phyloP scores from a whole-genome alignment of 2,113 vertebrate species.

The Hippocampus barbouri region DNA sequence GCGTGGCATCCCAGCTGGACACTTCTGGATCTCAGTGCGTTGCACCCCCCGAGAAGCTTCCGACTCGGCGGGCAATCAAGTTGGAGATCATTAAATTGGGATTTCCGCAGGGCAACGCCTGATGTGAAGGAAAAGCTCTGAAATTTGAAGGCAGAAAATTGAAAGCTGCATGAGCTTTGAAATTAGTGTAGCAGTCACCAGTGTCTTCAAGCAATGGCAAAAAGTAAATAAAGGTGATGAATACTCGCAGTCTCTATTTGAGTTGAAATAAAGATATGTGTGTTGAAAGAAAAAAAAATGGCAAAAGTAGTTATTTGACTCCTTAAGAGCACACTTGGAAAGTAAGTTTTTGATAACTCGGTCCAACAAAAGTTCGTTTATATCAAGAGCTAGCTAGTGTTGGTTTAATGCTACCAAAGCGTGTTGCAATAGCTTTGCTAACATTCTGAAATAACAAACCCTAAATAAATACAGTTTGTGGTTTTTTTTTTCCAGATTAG shows the following conservation, averaged over 20 bases:
- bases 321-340: neutral
- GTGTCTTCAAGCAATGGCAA: neutral
- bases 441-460: neutral
- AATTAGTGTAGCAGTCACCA: neutral
- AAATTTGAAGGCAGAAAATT: neutral
- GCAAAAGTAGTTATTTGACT: neutral
- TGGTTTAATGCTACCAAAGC: no score
- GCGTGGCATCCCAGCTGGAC: constrained; percentile 15
- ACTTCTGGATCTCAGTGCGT: constrained; percentile 23
- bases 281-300: neutral
- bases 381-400: neutral
- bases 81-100: constrained; percentile 25
- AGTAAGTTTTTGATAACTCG: neutral
- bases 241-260: no score
- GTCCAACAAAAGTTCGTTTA: neutral
- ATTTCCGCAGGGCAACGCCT: constrained; percentile 20
- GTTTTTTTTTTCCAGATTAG: no score
- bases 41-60: constrained; percentile 25
- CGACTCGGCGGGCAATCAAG: constrained; percentile 30
- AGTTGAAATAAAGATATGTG: no score
- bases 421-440: neutral
- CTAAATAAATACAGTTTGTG: no score
- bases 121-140: neutral
- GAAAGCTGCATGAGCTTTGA: neutral
- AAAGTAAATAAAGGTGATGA: neutral